Conservation (phyloP, 2,113 vertebrate species). For the Dryoscopus gambensis region DNA sequence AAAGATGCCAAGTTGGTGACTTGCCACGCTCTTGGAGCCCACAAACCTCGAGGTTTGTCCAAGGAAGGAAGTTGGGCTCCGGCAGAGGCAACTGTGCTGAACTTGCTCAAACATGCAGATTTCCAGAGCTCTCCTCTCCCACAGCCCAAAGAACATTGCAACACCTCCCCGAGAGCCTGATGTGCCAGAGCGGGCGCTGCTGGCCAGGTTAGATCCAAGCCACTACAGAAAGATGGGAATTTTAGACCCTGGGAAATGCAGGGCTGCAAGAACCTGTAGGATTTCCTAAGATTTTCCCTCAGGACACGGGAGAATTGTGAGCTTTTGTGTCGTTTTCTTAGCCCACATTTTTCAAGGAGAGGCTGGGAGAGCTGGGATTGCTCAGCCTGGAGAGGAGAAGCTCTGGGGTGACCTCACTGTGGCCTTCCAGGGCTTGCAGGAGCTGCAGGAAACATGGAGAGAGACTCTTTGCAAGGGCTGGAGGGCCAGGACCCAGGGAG, state of each 20-base stretch:
- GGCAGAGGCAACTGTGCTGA: neutral
- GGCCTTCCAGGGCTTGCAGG: neutral
- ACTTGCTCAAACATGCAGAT: neutral
- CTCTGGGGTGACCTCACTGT: fast-evolving
- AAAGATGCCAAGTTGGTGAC: neutral
- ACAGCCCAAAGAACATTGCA: neutral
- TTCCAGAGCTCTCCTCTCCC: neutral
- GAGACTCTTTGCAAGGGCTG: fast-evolving
- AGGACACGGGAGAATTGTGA: neutral
- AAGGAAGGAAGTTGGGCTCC: neutral
- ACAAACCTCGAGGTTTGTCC: neutral
- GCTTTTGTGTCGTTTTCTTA: fast-evolving
- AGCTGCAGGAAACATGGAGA: neutral
- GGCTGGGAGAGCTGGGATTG: neutral
- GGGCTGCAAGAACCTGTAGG: neutral
- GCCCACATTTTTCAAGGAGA: neutral
- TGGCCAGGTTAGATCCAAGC: neutral
- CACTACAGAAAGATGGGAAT: neutral
- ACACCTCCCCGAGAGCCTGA: neutral
- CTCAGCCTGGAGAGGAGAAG: neutral
- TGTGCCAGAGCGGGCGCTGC: neutral
- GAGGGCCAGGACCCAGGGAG: fast-evolving
- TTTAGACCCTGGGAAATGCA: neutral
- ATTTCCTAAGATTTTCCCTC: neutral
- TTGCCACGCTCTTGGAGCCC: neutral